Evolutionary conservation across 2,797 vertebrate genomes (phyloP), one percentile per base, ranked within the genome.

Genomic region (Cichlasoma orientale): DNA sequence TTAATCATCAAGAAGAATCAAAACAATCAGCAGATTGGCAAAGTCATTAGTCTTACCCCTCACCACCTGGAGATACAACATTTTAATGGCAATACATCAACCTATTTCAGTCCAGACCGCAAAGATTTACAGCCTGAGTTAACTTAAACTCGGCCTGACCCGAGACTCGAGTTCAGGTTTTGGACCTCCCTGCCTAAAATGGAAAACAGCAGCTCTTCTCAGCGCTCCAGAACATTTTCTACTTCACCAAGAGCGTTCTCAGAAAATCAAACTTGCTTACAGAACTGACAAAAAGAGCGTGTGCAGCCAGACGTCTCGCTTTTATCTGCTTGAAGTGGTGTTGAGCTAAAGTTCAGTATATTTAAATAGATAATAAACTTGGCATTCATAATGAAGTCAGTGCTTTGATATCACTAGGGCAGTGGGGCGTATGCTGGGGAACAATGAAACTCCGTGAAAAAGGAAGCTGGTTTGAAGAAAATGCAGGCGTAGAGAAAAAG

Each of bases 391-490:
- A 84, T 81, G 44, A 80, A 78, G 69, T 76, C 53, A 63, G 68
- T 57, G 75, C 11, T 53, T 74, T 53, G 41, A 54, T 59, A 52
- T 66, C 31, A 53, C 2, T n/a, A 23, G n/a, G 55, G 74, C 33
- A 73, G 68, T 7, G 72, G 52, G 14, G 50, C 18, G 3, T 72
- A 72, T 8, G 8, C 52, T 10, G 58, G 73, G 56, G 75, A 85
- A 79, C 72, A 84, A 85, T 77, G 58, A 74, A 72, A 86, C 71
- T 54, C 79, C 74, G 55, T 25, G 29, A 79, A 79, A 79, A 68
- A 36, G 44, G 47, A 83, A 59, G 70, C 14, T 3, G 77, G 33
- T 72, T 56, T n/a, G 29, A 56, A 56, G 13, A 70, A 82, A 70
- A 63, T 7, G 29, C 33, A 59, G 29, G 27, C 52, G 12, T 5